Evolutionary conservation across 2,797 vertebrate species (phyloP), one percentile per base, ranked within the genome.

Genomic region (Corythornis leucogaster): DNA sequence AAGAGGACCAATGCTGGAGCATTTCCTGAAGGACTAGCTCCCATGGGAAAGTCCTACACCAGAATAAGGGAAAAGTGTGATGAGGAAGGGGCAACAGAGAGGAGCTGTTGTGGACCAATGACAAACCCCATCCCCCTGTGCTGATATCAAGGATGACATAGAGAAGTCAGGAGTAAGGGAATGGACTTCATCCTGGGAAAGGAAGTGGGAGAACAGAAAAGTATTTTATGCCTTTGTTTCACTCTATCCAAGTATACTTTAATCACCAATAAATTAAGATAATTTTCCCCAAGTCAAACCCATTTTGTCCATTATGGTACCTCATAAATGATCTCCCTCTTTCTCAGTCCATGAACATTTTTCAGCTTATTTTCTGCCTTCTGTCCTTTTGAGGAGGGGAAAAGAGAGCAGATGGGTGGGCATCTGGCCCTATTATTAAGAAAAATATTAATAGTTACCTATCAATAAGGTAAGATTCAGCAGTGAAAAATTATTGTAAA

Each of bases 121-220:
- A 12, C 13, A 51, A 3, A 1, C 19, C n/a, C 15, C 15, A 31
- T 35, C 38, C 3, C 21, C 15, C 10, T 12, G 20, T 25, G 24
- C 8, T 59, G 16, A 18, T 43, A 57, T 12, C 4, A 3, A 19
- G 15, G 25, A 11, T 21, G 8, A 30, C 1, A 3, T 3, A 31
- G 13, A 62, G 5, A 21, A 81, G 8, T 11, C 9, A 21, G 35
- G 62, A 42, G 8, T 31, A 30, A 64, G 7, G 22, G 26, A 89
- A 20, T 5, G 7, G 15, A 54, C 5, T 17, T 80, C 8, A 43
- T 18, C 17, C 35, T 33, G 24, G 21, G 7, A 24, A 68, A 43
- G 3, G 5, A 4, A 4, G 5, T 0, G 4, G 2, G 5, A 5
- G 5, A 71, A 40, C 1, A 59, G 20, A 68, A 63, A 31, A 5